Evolutionary conservation across 64 coral and sea anemone genomes (phyloP), one percentile per base, ranked within the genome.

Genomic region (Actinia equina): DNA sequence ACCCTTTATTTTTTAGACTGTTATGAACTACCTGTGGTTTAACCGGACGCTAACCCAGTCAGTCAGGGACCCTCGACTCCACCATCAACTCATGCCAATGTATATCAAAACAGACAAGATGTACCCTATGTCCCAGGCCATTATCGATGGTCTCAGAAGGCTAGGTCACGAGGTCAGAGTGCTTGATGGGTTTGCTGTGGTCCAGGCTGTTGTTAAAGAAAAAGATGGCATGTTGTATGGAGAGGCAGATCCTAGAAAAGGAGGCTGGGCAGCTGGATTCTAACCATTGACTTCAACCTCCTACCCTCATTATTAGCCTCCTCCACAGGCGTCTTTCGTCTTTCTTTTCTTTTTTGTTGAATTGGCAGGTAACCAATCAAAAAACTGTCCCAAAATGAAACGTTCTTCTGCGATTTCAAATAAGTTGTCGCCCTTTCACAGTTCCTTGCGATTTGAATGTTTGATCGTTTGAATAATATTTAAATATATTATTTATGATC

Each of bases 1-100:
- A 49, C 7, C 46, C 46, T 49, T 49, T 4, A 49, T 49, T 8
- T 49, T 88, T 1, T 49, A 96, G 94, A 85, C 86, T 12, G 87
- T 86, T 18, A 96, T 96, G 91, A 96, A 96, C 71, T 96, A 93
- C 41, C 59, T 96, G 11, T 96, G 94, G 94, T 96, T 96, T 64
- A 86, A 91, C 60, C 81, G 71, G 43, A 96, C 88, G 27, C 63
- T 96, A 5, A 80, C 94, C 7, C 23, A 96, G 8, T 79, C 94
- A 13, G 88, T 96, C 18, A 83, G 45, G 7, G 94, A 96, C 2
- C 94, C 94, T 0, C 86, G 94, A 19, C 17, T 96, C 2, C 94
- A 96, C 17, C 94, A 96, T 77, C 94, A 96, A 84, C 74, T 96
- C 25, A 77, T 96, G 27, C 94, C 94, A 8, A 93, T 88, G 84